Percentiles rank a stretch among this genome's conserved stretches.
phyloP scores from a whole-genome alignment of 2,113 vertebrate species.

The Poecilia latipinna region DNA sequence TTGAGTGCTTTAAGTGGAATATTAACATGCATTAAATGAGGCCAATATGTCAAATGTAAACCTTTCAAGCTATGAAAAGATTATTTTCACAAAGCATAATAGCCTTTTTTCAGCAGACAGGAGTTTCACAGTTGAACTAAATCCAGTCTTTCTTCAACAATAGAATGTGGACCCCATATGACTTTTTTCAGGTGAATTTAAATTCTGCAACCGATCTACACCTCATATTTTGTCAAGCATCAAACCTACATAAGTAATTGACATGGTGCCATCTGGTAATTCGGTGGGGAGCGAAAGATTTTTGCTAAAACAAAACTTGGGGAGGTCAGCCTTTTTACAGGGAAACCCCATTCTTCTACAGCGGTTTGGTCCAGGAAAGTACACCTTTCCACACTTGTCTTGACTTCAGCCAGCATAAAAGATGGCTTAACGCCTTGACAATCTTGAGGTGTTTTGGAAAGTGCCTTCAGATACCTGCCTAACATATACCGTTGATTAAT shows the following conservation, averaged over 20 bases:
- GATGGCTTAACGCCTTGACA: background rate
- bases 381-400: too few relatives aligned
- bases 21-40: background rate
- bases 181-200: background rate
- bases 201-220: background rate
- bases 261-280: background rate
- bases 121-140: background rate
- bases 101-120: background rate
- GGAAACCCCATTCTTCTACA: background rate
- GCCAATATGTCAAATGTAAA: background rate
- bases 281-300: background rate
- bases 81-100: background rate
- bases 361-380: background rate
- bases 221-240: background rate
- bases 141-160: too few relatives aligned
- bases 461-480: background rate
- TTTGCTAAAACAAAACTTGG: background rate
- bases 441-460: background rate
- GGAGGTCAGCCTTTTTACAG: background rate
- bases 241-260: background rate
- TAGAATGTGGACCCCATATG: too few relatives aligned
- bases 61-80: background rate
- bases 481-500: background rate
- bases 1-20: background rate
- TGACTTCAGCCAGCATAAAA: too few relatives aligned